Evolutionary conservation across 2,113 vertebrate genomes (phyloP).

Genomic region (Ophthalmotilapia sp.): DNA sequence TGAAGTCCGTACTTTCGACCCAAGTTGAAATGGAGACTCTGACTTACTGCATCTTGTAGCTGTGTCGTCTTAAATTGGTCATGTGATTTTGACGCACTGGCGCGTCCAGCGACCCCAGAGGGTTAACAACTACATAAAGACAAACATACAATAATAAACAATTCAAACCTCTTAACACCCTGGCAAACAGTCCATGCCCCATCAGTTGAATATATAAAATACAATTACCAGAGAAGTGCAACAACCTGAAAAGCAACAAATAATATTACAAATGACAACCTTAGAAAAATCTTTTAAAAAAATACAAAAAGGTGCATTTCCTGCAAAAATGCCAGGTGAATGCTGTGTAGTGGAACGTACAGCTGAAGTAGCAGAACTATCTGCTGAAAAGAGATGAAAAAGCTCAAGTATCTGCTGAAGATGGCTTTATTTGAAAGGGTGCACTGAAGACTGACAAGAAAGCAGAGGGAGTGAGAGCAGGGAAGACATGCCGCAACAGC

Average conservation of each 20-base stretch:
- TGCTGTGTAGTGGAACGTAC: not conserved
- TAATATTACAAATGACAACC: not conserved
- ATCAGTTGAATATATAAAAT: not conserved
- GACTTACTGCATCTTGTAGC: too few relatives aligned
- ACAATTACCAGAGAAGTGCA: not conserved
- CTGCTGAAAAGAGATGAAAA: not conserved
- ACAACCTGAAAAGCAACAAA: not conserved
- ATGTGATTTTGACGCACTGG: too few relatives aligned
- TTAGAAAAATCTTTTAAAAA: not conserved
- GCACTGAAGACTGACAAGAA: not conserved
- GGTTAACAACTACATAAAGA: not conserved
- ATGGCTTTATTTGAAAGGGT: not conserved
- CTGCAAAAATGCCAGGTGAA: not conserved
- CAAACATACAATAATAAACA: not conserved
- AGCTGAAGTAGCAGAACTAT: not conserved
- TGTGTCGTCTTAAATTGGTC: too few relatives aligned
- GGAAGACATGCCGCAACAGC: accelerated
- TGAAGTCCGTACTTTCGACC: too few relatives aligned
- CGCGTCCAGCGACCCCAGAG: too few relatives aligned
- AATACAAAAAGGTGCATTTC: not conserved
- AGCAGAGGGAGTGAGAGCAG: accelerated
- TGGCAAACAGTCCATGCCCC: not conserved
- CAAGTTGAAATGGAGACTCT: too few relatives aligned
- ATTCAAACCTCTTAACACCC: not conserved
- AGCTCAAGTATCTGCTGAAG: not conserved